These are phyloP conservation scores for Schizopygopsis pylzovi DNA, from an alignment of 2,797 vertebrate genomes.

Conservation along the genomic window DNA sequence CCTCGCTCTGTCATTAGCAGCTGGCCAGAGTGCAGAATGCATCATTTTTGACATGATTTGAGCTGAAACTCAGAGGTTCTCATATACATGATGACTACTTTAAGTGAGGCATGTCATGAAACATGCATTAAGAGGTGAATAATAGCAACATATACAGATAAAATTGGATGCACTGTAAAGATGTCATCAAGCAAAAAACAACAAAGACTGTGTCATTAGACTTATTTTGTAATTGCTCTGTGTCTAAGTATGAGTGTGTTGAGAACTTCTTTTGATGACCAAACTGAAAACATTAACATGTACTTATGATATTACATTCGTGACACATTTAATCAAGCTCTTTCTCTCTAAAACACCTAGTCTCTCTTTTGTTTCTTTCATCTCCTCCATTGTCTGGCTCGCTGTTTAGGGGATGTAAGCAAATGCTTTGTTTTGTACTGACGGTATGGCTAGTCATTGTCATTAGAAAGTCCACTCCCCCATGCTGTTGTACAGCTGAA, in stretches of 20 bases:
- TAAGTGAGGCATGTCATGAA: slow-evolving; percentile 10
- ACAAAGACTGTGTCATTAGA: background rate
- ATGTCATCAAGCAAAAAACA: background rate
- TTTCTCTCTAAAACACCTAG: slow-evolving; percentile 1
- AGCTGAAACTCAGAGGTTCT: background rate
- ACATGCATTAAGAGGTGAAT: background rate
- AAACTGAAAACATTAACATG: background rate
- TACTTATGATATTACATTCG: background rate
- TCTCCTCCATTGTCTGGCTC: slow-evolving; percentile 54
- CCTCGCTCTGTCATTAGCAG: slow-evolving; percentile 35
- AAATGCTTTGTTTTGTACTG: slow-evolving; percentile 64
- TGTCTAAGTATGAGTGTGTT: background rate
- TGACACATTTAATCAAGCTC: background rate
- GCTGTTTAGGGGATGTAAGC: slow-evolving; percentile 61
- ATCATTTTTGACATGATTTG: slow-evolving; percentile 11
- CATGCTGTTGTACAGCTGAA: slow-evolving; percentile 34
- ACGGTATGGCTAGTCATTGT: slow-evolving; percentile 52
- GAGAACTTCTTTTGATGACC: background rate
- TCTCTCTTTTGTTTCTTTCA: slow-evolving; percentile 26
- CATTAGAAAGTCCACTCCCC: slow-evolving; percentile 30
- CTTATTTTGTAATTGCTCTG: background rate
- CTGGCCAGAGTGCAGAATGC: slow-evolving; percentile 14
- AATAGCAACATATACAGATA: slow-evolving; percentile 1
- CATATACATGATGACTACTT: background rate
- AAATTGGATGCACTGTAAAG: background rate